phyloP scores from a whole-genome alignment of 2,888 invertebrate genomes.

The Agriopis aurantiaria region DNA sequence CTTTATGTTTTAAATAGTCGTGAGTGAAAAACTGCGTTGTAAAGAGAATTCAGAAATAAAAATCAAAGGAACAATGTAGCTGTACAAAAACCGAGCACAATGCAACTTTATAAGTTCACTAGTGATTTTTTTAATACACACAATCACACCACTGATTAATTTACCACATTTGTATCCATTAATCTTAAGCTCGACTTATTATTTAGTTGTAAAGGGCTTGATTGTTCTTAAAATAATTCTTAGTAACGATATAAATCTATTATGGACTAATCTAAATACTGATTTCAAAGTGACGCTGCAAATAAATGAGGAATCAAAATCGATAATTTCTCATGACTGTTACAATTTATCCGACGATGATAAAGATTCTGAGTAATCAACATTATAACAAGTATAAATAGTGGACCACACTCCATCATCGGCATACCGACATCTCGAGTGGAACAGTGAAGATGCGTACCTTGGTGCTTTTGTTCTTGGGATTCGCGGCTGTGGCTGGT shows the following conservation, averaged over 20 bases:
- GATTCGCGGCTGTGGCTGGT: constrained; percentile 42
- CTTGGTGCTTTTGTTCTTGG: constrained; percentile 35
- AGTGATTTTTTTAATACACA: neutral
- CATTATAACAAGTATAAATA: constrained; percentile 4
- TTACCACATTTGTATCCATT: neutral
- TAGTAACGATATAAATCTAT: neutral
- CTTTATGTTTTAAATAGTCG: too few species aligned
- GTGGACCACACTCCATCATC: neutral
- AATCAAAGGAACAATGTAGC: too few species aligned
- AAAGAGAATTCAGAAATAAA: too few species aligned
- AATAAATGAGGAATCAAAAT: neutral
- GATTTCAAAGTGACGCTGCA: constrained; percentile 7
- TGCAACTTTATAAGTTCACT: too few species aligned
- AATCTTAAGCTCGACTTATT: too few species aligned
- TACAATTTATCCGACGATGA: constrained; percentile 1
- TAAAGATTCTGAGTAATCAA: constrained; percentile 4
- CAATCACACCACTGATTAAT: neutral
- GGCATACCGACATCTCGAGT: neutral
- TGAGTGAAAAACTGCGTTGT: too few species aligned
- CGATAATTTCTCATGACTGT: neutral
- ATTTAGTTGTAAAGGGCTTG: neutral
- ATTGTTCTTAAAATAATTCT: neutral
- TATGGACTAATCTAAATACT: neutral
- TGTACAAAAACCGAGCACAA: too few species aligned
- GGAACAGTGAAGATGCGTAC: neutral